Evolutionary conservation across 2,888 invertebrate species (phyloP), one percentile per base, ranked within the genome.

Genomic region (Apamea anceps): DNA sequence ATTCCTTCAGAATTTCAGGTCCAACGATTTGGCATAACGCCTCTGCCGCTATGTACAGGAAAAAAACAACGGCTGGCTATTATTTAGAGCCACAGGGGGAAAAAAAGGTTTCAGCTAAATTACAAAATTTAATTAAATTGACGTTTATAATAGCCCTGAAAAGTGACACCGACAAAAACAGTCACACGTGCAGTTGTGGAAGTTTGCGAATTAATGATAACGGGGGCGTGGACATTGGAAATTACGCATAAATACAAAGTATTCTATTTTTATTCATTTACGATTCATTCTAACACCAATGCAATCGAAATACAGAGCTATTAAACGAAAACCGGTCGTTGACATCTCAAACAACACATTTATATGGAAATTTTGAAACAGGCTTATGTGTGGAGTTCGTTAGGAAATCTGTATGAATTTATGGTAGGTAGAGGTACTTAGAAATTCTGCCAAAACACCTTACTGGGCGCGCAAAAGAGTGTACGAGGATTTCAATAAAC

Each of bases 241-340:
- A 62, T 63, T 32, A 32, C 62, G 6, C 25, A 63, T 45, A 79
- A 32, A 60, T 28, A 48, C n/a, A 15, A 60, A 54, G 7, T 48
- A 48, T 65, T 65, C 28, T 10, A 28, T 74, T 66, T 80, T 75
- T 62, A 72, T 21, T 62, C 18, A 42, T 51, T n/a, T 48, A 73
- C 42, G 65, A 76, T 82, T 63, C 57, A 60, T 77, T 68, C 60
- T 70, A 54, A 81, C 73, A 37, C 75, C 45, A 74, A 77, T 79
- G 77, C 79, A 84, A 85, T 81, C 81, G 81, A 85, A 89, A 90
- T 90, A 82, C 91, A 90, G 89, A 91, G 91, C 91, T 87, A 87
- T 90, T 91, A 92, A 92, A 92, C 91, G 91, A 91, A 93, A 92
- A 95, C 94, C 94, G 93, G 94, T 94, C 89, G 87, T 80, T 85